Base-by-base conservation (phyloP, 2,113 vertebrate species). In the Penelope pileata region DNA sequence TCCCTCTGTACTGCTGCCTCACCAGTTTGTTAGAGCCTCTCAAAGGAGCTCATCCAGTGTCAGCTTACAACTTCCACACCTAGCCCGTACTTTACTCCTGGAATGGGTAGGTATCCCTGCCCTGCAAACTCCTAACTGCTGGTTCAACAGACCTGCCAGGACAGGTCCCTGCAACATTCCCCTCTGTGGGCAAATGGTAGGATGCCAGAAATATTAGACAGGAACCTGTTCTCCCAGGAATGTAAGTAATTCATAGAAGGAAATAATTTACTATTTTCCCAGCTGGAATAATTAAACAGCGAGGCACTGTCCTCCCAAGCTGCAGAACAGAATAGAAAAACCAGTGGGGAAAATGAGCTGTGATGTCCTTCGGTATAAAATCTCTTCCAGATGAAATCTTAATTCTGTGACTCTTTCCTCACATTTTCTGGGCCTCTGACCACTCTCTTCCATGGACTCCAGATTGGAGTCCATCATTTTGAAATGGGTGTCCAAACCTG, bases 211-310 rank as follows among this genome's bases (percentile, higher is more conserved):
- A 91, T 96, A 92, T 96, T 96, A 97, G 97, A 97, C 97, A 97
- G 95, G 97, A 98, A 98, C 98, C 98, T 98, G 98, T 98, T 98
- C 97, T 98, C 98, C 98, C 96, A 86, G 97, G 98, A 98, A 98
- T 97, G 97, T 95, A 95, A 95, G 97, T 93, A 97, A 97, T 97
- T 96, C 97, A 97, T 97, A 97, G 96, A 95, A 97, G 96, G 94
- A 97, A 97, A 96, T 95, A 96, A 97, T 97, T 97, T 97, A 97
- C 96, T 97, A 86, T 92, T 95, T 86, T 97, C 93, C 90, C 86
- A 96, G 83, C 90, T 88, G 94, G 91, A 95, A 96, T 95, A 95
- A 94, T 95, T 94, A 96, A 96, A 89, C 90, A 87, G 86, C 66
- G 0, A 92, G 86, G 90, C 70, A 76, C 73, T 91, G 91, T 96